phyloP scores from a whole-genome alignment of 2,888 invertebrate genomes.

The Megalurothrips usitatus region DNA sequence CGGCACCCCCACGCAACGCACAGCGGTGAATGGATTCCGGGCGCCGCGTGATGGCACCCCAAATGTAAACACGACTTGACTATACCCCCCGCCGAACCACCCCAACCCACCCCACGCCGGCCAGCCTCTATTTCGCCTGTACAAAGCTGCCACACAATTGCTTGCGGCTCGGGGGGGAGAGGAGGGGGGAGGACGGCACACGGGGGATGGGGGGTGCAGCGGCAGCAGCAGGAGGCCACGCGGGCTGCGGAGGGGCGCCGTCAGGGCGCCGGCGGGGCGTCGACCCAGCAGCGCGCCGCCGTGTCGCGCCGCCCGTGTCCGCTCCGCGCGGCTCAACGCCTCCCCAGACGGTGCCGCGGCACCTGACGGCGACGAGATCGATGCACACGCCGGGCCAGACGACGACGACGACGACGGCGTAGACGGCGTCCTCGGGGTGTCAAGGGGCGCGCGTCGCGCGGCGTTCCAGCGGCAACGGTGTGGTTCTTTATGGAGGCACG shows the following conservation, averaged over 20 bases:
- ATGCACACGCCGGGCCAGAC: too few relatives aligned
- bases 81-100: background rate
- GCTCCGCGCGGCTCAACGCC: background rate
- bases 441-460: background rate
- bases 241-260: background rate
- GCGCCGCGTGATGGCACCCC: background rate
- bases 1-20: too few relatives aligned
- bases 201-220: background rate
- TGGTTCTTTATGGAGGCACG: background rate
- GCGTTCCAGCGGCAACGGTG: background rate
- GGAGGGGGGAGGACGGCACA: background rate
- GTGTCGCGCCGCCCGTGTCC: background rate
- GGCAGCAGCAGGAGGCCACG: background rate
- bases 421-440: background rate
- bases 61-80: slow-evolving; percentile 22
- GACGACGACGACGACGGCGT: too few relatives aligned
- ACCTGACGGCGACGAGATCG: background rate
- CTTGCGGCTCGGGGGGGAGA: background rate
- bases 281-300: background rate
- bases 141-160: slow-evolving; percentile 20
- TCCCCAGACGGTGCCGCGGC: background rate
- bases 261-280: background rate
- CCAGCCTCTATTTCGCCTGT: slow-evolving; percentile 7
- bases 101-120: background rate
- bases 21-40: slow-evolving; percentile 9